Evolutionary conservation across 92 coral and sea anemone genomes (phyloP).

Genomic region (Desmophyllum pertusum): DNA sequence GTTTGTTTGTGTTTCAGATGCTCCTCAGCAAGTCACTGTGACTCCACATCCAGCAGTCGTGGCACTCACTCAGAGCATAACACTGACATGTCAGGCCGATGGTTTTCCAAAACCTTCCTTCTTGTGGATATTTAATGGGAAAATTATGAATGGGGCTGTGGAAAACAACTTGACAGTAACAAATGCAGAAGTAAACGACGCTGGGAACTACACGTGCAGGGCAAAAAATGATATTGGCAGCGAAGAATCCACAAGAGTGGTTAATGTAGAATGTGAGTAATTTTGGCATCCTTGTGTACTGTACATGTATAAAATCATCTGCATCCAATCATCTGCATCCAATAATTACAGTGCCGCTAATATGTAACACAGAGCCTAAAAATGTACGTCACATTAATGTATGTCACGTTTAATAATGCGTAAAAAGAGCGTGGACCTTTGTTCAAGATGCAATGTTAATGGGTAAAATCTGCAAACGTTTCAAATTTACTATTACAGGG

Average conservation of each 20-base stretch:
- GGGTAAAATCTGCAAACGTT: too few species aligned
- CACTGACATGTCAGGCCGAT: conserved; percentile 64
- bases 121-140: conserved; percentile 65
- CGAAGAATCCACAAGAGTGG: conserved; percentile 2
- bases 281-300: background rate
- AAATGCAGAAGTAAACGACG: conserved; percentile 6
- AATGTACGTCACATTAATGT: too few species aligned
- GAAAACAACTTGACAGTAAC: background rate
- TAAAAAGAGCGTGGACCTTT: too few species aligned
- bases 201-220: conserved; percentile 76
- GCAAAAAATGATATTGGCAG: conserved; percentile 68
- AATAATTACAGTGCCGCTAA: too few species aligned
- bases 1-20: conserved; percentile 45
- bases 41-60: conserved; percentile 16
- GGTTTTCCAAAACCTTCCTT: conserved; percentile 61
- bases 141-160: background rate
- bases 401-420: too few species aligned
- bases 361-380: too few species aligned
- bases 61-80: conserved; percentile 23
- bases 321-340: too few species aligned
- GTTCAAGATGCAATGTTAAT: too few species aligned
- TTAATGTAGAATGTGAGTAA: conserved; percentile 62
- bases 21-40: conserved; percentile 52
- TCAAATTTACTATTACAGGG: too few species aligned
- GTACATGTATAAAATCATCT: background rate